Evolutionary conservation across 2,797 vertebrate genomes (phyloP).

Genomic region (Trachops cirrhosus): DNA sequence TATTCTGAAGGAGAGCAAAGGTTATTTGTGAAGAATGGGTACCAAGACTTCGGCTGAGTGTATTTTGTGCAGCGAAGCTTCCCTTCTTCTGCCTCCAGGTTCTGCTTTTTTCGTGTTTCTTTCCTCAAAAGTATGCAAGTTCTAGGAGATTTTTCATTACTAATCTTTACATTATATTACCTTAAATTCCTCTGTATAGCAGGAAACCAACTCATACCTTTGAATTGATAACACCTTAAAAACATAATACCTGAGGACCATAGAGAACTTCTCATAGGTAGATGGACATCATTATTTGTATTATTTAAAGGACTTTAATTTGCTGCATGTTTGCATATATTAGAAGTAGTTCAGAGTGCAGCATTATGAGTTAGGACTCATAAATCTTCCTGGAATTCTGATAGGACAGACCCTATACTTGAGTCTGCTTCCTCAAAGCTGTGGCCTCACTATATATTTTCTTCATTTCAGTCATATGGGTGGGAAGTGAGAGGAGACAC

Average conservation of each 20-base stretch:
- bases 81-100: not conserved
- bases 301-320: not conserved
- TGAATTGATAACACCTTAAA: not conserved
- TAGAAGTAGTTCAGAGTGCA: accelerated
- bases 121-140: not conserved
- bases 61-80: not conserved
- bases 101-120: not conserved
- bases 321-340: not conserved
- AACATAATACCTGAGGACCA: not conserved
- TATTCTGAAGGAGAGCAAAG: not conserved
- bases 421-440: no score
- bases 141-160: not conserved
- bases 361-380: not conserved
- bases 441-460: not conserved
- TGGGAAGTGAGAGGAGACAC: not conserved
- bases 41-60: not conserved
- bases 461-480: not conserved
- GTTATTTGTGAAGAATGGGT: not conserved
- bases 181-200: not conserved
- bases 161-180: not conserved
- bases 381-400: not conserved
- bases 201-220: not conserved
- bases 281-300: not conserved
- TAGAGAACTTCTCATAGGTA: accelerated
- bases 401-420: no score